Conservation (phyloP, 2,113 vertebrate species). For the Anoura caudifer region DNA sequence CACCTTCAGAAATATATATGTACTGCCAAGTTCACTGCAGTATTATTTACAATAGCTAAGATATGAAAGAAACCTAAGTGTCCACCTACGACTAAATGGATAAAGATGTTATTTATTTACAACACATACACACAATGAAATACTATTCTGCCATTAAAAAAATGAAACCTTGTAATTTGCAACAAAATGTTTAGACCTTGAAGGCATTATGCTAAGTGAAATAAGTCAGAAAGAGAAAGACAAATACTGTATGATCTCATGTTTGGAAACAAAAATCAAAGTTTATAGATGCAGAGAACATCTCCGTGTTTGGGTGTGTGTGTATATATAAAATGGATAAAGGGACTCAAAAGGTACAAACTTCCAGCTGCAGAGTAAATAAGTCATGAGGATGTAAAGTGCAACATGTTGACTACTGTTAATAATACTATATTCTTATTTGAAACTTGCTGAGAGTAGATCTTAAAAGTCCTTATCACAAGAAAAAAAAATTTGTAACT, state of each 20-base stretch:
- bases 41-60: not conserved
- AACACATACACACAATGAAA: not conserved
- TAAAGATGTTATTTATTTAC: not conserved
- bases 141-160: not conserved
- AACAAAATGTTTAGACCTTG: not conserved
- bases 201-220: not conserved
- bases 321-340: not conserved
- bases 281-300: not conserved
- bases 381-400: not conserved
- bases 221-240: not conserved
- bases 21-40: not conserved
- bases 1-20: not conserved
- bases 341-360: not conserved
- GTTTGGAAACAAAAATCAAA: not conserved
- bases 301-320: not conserved
- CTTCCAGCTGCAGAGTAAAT: not conserved
- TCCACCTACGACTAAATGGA: not conserved
- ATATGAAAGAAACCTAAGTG: not conserved
- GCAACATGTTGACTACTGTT: not conserved
- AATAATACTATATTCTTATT: not conserved
- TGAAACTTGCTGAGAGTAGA: not conserved
- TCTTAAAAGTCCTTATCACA: not conserved
- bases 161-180: not conserved
- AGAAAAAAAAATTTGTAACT: not conserved
- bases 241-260: not conserved